These are phyloP conservation scores for Cynopterus sphinx DNA, from an alignment of 2,797 vertebrate species.

Conservation along the genomic window DNA sequence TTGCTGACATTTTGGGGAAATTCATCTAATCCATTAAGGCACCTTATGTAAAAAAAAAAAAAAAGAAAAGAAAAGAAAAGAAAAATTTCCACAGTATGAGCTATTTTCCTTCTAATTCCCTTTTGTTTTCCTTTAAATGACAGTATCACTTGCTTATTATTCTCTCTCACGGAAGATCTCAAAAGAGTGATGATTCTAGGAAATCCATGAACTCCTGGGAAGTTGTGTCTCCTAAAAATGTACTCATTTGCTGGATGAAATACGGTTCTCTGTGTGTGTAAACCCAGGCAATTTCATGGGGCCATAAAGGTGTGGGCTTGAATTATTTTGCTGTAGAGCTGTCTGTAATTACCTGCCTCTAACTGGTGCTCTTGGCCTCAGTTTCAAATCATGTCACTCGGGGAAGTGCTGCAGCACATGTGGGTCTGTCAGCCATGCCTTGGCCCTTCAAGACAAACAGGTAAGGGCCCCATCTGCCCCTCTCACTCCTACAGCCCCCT, in stretches of 20 bases:
- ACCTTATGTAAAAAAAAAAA: background rate
- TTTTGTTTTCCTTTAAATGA: conserved; percentile 37
- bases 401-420: background rate
- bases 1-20: background rate
- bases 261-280: conserved; percentile 23
- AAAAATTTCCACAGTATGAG: background rate
- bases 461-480: background rate
- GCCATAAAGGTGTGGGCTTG: conserved; percentile 51
- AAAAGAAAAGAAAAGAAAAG: too few species aligned
- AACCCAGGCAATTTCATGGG: conserved; percentile 70
- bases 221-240: conserved; percentile 69
- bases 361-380: background rate
- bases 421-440: background rate
- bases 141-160: conserved; percentile 47
- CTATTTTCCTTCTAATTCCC: background rate
- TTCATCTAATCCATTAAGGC: background rate
- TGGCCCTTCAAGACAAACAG: background rate
- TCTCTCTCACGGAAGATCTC: background rate
- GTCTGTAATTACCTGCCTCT: conserved; percentile 54
- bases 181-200: conserved; percentile 75
- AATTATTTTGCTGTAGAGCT: conserved; percentile 28
- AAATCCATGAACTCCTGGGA: conserved; percentile 80
- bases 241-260: conserved; percentile 72
- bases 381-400: background rate
- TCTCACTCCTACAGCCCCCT: background rate